Evolutionary conservation across 2,888 invertebrate genomes (phyloP).

Genomic region (Isoperla grammatica): DNA sequence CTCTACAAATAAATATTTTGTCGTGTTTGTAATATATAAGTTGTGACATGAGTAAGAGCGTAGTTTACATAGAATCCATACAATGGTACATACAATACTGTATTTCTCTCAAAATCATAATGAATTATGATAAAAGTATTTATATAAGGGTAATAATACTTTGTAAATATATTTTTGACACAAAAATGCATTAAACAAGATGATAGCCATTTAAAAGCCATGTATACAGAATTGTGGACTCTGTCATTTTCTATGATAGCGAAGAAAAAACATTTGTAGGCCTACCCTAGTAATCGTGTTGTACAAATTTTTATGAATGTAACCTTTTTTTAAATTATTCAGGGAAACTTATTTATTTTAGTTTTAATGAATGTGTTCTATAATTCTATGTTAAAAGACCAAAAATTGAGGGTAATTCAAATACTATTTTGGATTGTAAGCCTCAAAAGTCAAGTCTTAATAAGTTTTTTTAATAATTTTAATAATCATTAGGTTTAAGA

Average conservation of each 20-base stretch:
- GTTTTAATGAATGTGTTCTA: slow-evolving; percentile 20
- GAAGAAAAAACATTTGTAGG: slow-evolving; percentile 18
- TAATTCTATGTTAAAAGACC: slow-evolving; percentile 23
- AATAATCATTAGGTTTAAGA: slow-evolving; percentile 20
- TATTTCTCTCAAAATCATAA: slow-evolving; percentile 27
- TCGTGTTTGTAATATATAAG: too few relatives aligned
- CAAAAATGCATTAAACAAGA: slow-evolving; percentile 23
- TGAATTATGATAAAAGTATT: slow-evolving; percentile 26
- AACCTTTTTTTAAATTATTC: slow-evolving; percentile 23
- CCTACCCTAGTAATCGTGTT: slow-evolving; percentile 13
- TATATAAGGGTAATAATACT: slow-evolving; percentile 28
- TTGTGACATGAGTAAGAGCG: too few relatives aligned
- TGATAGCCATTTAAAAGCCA: slow-evolving; percentile 25
- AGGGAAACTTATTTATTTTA: slow-evolving; percentile 24
- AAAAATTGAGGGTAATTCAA: slow-evolving; percentile 18
- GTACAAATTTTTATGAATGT: slow-evolving; percentile 25
- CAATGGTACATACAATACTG: slow-evolving; percentile 24
- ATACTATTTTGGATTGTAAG: slow-evolving; percentile 14
- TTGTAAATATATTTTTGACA: slow-evolving; percentile 32
- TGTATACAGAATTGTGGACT: slow-evolving; percentile 10
- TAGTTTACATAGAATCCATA: too few relatives aligned
- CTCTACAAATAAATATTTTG: slow-evolving; percentile 5
- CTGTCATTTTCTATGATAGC: slow-evolving; percentile 22
- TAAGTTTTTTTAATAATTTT: slow-evolving; percentile 23
- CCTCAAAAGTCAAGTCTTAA: slow-evolving; percentile 24